Evolutionary conservation across 2,797 vertebrate species (phyloP).

Genomic region (Sarcophilus harrisii): DNA sequence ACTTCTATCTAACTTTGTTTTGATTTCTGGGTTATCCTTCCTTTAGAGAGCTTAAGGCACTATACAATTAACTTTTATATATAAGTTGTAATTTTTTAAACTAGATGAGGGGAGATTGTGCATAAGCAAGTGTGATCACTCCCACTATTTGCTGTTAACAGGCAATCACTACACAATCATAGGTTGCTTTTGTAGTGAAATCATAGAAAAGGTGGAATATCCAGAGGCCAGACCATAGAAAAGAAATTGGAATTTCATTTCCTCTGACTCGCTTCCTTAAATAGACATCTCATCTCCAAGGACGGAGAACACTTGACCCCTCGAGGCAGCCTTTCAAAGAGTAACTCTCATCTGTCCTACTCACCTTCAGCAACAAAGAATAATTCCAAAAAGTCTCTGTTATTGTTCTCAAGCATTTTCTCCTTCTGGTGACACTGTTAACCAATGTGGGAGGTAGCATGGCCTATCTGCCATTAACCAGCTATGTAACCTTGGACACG

Average conservation of each 20-base stretch:
- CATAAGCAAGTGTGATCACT: background rate
- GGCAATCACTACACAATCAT: background rate
- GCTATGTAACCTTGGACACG: background rate
- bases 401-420: constrained; percentile 27
- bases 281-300: background rate
- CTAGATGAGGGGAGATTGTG: background rate
- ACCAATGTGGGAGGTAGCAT: background rate
- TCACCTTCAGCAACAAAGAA: background rate
- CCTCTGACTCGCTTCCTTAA: background rate
- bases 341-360: background rate
- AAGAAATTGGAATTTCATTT: background rate
- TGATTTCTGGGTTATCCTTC: constrained; percentile 36
- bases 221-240: too few species aligned
- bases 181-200: background rate
- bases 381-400: constrained; percentile 19
- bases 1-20: constrained; percentile 38
- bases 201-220: background rate
- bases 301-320: background rate
- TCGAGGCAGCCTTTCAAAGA: background rate
- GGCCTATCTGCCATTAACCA: background rate
- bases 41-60: constrained; percentile 49
- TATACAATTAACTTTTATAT: constrained; percentile 27
- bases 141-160: background rate
- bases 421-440: constrained; percentile 27
- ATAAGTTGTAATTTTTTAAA: constrained; percentile 34